A percentile compares a stretch with the other conserved stretches of the same genome.
Evolutionary conservation across 2,113 vertebrate species (phyloP).

Genomic region (Willisornis vidua): DNA sequence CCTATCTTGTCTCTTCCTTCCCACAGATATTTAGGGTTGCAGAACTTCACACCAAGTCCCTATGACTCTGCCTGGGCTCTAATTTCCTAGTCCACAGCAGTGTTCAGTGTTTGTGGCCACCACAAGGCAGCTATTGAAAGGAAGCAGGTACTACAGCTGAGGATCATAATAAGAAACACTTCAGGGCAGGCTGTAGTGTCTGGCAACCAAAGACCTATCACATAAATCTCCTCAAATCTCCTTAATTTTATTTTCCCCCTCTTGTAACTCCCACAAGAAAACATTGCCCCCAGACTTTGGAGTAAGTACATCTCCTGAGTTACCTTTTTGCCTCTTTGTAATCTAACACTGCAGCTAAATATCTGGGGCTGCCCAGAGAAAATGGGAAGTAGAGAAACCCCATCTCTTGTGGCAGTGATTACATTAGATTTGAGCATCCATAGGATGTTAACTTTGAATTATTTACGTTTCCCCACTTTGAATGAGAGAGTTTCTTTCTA

Average conservation of each 20-base stretch:
- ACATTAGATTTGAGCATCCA: neutral
- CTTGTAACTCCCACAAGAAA: neutral
- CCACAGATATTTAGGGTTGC: conserved; percentile 70
- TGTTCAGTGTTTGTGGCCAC: conserved; percentile 69
- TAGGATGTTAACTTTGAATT: neutral
- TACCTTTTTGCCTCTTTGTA: neutral
- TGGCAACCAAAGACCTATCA: neutral
- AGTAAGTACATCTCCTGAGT: neutral
- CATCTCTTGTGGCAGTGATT: neutral
- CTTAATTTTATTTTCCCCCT: neutral
- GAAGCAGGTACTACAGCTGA: conserved; percentile 69
- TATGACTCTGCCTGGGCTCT: conserved; percentile 66
- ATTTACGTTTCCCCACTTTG: neutral
- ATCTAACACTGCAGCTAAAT: neutral
- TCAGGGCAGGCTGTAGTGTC: conserved; percentile 64
- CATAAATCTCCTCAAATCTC: neutral
- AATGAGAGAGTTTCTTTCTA: neutral
- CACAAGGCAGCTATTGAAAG: conserved; percentile 69
- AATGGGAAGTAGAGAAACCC: neutral
- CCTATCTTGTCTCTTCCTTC: conserved; percentile 69
- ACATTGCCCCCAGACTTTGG: neutral
- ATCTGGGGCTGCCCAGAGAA: neutral
- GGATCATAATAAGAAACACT: conserved; percentile 31
- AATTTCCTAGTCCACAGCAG: conserved; percentile 68
- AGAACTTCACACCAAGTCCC: conserved; percentile 68